Evolutionary conservation across 2,113 vertebrate genomes (phyloP), one percentile per base, ranked within the genome.

Genomic region (Bostrychus sinensis): DNA sequence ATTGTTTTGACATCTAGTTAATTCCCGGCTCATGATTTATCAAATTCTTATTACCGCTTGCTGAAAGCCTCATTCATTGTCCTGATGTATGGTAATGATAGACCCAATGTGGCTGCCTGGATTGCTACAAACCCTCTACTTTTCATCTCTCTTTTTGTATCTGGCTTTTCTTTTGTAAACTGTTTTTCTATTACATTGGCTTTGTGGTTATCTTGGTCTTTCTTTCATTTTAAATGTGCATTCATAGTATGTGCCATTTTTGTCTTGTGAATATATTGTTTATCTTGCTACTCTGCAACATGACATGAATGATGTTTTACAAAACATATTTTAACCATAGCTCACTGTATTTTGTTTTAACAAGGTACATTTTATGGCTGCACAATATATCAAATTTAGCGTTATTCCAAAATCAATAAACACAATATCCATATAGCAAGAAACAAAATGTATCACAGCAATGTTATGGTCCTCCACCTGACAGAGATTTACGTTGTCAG

Each of bases 1-100:
- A 96, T 97, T 98, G 96, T 98, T 98, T 96, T 97, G 96, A 96
- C 95, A 93, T 96, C 94, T 95, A 97, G 96, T 98, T 98, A 98
- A 98, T 98, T 98, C 95, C 95, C 92, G 92, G 94, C 95, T 95
- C 95, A 94, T 97, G 96, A 98, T 98, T 98, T 97, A 97, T 98
- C 95, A 98, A 98, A 98, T 97, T 97, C 95, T 97, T 97, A 98
- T 98, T 98, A 98, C 95, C 90, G 94, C 91, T 92, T 91, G 94
- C 93, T 96, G 96, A 97, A 97, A 95, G 95, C 92, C 94, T 95
- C 95, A 96, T 98, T 96, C 94, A 94, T 98, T 96, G 95, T 96
- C 94, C 95, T 97, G 96, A 98, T 98, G 94, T 95, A 97, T 96
- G 96, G 93, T 97, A 97, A 98, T 96, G 95, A 95, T 96, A 94